phyloP scores from a whole-genome alignment of 2,113 vertebrate genomes.

The Nibea albiflora region DNA sequence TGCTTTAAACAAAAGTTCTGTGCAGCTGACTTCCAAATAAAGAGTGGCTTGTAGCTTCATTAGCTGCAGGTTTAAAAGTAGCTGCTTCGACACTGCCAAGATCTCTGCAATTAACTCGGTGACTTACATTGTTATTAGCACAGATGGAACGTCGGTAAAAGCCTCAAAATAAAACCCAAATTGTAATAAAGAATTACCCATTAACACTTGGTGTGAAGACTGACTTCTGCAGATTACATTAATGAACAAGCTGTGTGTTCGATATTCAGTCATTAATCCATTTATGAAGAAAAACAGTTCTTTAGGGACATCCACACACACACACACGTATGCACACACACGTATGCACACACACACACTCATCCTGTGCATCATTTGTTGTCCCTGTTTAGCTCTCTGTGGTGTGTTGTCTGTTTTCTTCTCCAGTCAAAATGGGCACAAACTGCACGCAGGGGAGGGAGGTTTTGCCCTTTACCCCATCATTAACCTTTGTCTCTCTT shows the following conservation, averaged over 20 bases:
- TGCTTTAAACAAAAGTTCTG: not conserved
- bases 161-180: not conserved
- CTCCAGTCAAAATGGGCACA: constrained; percentile 29
- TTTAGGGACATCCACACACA: constrained; percentile 1
- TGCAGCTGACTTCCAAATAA: not conserved
- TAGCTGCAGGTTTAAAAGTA: not conserved
- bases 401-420: constrained; percentile 25
- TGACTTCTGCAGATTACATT: too few relatives aligned
- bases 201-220: not conserved
- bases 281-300: too few relatives aligned
- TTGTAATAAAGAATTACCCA: not conserved
- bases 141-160: not conserved
- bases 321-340: not conserved
- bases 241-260: too few relatives aligned
- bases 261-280: too few relatives aligned
- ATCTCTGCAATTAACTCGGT: not conserved
- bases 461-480: constrained; percentile 63
- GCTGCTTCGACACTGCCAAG: not conserved
- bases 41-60: not conserved
- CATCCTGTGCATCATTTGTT: not conserved
- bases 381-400: constrained; percentile 4
- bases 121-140: not conserved
- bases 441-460: constrained; percentile 28
- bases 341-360: not conserved
- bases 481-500: constrained; percentile 74